Conservation (phyloP, 2,888 invertebrate species). For the Parelbella ahira region DNA sequence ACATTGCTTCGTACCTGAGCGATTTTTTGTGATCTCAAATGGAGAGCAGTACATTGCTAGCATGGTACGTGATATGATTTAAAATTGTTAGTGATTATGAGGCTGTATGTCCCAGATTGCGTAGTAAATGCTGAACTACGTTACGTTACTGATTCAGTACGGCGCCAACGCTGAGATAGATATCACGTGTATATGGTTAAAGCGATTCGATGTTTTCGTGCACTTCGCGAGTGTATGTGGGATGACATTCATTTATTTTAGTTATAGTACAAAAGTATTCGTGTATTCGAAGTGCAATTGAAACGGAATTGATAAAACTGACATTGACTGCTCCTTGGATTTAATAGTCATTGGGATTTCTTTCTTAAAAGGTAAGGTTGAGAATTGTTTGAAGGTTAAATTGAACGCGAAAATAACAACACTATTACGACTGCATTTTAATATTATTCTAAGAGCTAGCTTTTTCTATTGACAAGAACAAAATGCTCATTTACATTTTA, state of each 20-base stretch:
- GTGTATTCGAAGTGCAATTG: no score
- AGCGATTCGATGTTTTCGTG: conserved; percentile 28
- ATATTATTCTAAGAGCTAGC: no score
- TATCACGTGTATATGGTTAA: conserved; percentile 45
- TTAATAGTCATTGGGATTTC: conserved; percentile 5
- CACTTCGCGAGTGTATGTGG: conserved; percentile 19
- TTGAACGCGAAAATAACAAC: conserved; percentile 10
- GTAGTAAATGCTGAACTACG: conserved; percentile 17
- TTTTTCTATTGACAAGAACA: no score
- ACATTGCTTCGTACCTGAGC: conserved; percentile 1
- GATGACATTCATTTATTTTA: conserved; percentile 22
- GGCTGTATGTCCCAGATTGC: conserved; percentile 14
- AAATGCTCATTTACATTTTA: no score
- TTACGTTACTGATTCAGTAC: conserved; percentile 41
- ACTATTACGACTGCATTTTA: no score
- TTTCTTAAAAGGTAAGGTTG: conserved; percentile 15
- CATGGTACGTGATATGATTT: neutral
- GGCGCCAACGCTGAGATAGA: conserved; percentile 50
- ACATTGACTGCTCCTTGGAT: conserved; percentile 1
- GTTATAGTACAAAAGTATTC: conserved; percentile 13
- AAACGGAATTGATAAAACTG: conserved; percentile 14
- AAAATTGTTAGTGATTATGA: conserved; percentile 7
- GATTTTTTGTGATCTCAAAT: conserved; percentile 1
- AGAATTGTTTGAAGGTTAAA: conserved; percentile 13
- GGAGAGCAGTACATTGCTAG: neutral